Base-by-base conservation (phyloP, 2,113 vertebrate species). In the Catharus bicknelli region DNA sequence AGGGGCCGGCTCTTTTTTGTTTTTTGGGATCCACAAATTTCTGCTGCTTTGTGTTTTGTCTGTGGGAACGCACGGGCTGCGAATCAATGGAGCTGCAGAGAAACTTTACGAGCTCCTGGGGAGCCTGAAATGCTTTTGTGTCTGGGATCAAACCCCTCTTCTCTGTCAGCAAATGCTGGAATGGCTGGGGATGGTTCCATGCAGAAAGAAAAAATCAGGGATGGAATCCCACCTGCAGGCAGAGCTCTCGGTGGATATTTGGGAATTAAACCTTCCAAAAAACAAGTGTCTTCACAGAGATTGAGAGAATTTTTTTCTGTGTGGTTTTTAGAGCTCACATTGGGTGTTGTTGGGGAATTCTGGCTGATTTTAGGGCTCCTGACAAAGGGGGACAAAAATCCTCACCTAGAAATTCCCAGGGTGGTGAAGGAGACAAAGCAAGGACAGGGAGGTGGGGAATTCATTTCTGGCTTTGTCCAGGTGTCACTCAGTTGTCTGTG, bases 41-140 rank as follows among this genome's bases (percentile, higher is more conserved):
- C 36, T 19, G 72, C 7, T 25, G 42, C 83, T 95, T 91, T 94
- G 72, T 90, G 48, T 81, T 93, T 78, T 86, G 68, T 48, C 64
- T 90, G 86, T 67, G 92, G 93, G 82, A 94, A 87, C 1, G 0
- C 51, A 9, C 5, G 13, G 90, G 58, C 85, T 6, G 1, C 14
- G 83, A 74, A 75, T 86, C 86, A 93, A 10, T 70, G 73, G 88
- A 70, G 42, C 36, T 91, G 10, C 59, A 81, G 79, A 25, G 67
- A 50, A 75, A 63, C 42, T 90, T 93, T 36, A 86, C 6, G 51
- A 74, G 83, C 85, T 93, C 92, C 90, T 86, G 80, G 76, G 72
- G 93, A 93, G 83, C 43, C 68, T 90, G 59, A 58, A 95, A 91
- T 91, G 83, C 93, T 80, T 95, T 95, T 83, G 83, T 91, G 92